Evolutionary conservation across 2,888 invertebrate species (phyloP).

Genomic region (Cryptocheilus praepositus): DNA sequence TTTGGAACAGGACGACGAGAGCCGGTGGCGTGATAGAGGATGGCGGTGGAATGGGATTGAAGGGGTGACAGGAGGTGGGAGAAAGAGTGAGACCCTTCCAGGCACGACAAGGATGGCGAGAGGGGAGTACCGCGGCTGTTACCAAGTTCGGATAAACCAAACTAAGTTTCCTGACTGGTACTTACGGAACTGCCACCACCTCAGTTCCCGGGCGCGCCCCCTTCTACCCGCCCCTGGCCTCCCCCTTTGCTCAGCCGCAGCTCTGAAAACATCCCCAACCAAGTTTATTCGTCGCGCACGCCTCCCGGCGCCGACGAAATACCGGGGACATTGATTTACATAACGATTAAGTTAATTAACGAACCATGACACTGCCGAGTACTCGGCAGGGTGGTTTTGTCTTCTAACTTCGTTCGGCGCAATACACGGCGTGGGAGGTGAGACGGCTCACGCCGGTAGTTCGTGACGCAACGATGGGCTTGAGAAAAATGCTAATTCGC

Average conservation of each 20-base stretch:
- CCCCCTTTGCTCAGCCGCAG: neutral
- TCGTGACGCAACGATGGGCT: too few species aligned
- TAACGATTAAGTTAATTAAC: conserved; percentile 58
- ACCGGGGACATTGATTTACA: conserved; percentile 59
- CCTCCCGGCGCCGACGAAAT: conserved; percentile 36
- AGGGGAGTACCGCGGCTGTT: conserved; percentile 46
- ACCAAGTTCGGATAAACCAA: conserved; percentile 60
- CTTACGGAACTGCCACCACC: conserved; percentile 43
- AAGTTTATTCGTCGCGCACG: conserved; percentile 45
- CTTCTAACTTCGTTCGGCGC: too few species aligned
- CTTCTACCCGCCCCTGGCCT: too few species aligned
- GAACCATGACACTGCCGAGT: conserved; percentile 1
- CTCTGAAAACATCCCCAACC: conserved; percentile 38
- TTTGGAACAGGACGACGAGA: conserved; percentile 8
- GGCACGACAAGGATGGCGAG: neutral
- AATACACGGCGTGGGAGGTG: too few species aligned
- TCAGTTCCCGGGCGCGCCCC: too few species aligned
- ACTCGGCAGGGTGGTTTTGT: too few species aligned
- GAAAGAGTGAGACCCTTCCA: neutral
- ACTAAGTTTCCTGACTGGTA: conserved; percentile 54
- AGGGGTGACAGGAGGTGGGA: conserved; percentile 6
- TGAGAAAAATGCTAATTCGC: too few species aligned
- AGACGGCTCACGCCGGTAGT: too few species aligned
- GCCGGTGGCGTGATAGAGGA: neutral
- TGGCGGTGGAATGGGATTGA: neutral